A percentile compares a stretch with the other conserved stretches of the same genome.
phyloP scores from a whole-genome alignment of 1,140 invertebrate species.

The Cherax destructor region DNA sequence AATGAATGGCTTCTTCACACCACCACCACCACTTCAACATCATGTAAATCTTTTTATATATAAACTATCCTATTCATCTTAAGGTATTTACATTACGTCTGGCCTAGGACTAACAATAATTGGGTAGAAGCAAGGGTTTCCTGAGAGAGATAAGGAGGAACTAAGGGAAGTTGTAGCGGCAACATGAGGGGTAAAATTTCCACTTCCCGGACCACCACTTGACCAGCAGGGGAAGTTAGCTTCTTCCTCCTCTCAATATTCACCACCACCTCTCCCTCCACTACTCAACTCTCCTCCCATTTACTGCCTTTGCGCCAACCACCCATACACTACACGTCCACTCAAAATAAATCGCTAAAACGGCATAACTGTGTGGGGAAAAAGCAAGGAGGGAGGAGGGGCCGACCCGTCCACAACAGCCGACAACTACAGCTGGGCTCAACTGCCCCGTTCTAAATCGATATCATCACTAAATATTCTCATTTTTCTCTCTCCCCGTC shows the following conservation, averaged over 20 bases:
- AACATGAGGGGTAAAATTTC: background rate
- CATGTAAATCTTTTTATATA: too few species aligned
- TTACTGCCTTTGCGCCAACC: background rate
- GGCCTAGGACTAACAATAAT: too few species aligned
- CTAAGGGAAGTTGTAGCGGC: too few species aligned
- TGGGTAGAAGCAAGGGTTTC: too few species aligned
- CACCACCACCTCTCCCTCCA: background rate
- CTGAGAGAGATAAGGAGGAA: too few species aligned
- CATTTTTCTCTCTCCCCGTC: background rate
- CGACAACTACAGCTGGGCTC: conserved; percentile 60
- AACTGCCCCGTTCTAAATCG: conserved; percentile 41
- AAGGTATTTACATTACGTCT: too few species aligned
- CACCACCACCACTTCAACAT: too few species aligned
- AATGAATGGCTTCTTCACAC: too few species aligned
- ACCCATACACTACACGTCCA: background rate
- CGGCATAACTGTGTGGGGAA: conserved; percentile 1
- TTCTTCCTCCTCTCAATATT: conserved; percentile 1
- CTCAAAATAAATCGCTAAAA: conserved; percentile 7
- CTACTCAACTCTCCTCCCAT: background rate
- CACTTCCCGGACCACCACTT: background rate
- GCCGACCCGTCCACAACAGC: conserved; percentile 31
- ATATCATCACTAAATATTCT: conserved; percentile 39
- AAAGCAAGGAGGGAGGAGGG: conserved; percentile 17
- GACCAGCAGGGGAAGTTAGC: background rate
- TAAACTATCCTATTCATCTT: too few species aligned